A percentile compares a stretch with the other conserved stretches of the same genome.
phyloP scores from a whole-genome alignment of 2,113 vertebrate species.

The Lepus timidus region DNA sequence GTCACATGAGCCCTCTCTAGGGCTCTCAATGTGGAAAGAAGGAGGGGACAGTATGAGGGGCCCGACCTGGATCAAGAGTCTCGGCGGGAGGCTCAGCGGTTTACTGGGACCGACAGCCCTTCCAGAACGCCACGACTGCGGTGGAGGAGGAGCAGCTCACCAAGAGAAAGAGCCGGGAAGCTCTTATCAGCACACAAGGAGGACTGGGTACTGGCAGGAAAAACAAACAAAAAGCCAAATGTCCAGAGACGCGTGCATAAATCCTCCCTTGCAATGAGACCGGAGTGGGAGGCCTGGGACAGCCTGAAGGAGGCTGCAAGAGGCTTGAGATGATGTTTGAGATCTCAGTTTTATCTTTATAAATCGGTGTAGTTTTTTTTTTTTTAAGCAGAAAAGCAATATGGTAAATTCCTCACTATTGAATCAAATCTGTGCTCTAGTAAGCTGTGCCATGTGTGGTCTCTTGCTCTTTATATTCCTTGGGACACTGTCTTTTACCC shows the following conservation, averaged over 20 bases:
- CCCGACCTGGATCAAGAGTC: neutral
- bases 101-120: neutral
- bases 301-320: neutral
- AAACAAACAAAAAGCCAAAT: slow-evolving; percentile 62
- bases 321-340: slow-evolving; percentile 46
- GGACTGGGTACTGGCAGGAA: slow-evolving; percentile 36
- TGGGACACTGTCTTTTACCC: neutral
- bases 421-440: neutral
- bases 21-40: neutral
- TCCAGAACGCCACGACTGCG: neutral
- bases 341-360: neutral
- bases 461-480: neutral
- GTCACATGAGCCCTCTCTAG: neutral
- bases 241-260: slow-evolving; percentile 14
- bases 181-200: slow-evolving; percentile 42
- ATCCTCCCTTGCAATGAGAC: neutral
- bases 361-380: neutral
- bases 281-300: neutral
- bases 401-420: neutral
- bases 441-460: neutral
- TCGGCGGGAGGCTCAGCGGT: neutral
- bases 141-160: neutral
- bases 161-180: slow-evolving; percentile 29
- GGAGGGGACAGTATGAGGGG: neutral
- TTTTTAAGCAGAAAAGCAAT: slow-evolving; percentile 18